Percentiles rank a stretch among this genome's conserved stretches.
These are phyloP conservation scores for Lobophora halterata DNA, from an alignment of 2,888 invertebrate species.

Conservation along the genomic window DNA sequence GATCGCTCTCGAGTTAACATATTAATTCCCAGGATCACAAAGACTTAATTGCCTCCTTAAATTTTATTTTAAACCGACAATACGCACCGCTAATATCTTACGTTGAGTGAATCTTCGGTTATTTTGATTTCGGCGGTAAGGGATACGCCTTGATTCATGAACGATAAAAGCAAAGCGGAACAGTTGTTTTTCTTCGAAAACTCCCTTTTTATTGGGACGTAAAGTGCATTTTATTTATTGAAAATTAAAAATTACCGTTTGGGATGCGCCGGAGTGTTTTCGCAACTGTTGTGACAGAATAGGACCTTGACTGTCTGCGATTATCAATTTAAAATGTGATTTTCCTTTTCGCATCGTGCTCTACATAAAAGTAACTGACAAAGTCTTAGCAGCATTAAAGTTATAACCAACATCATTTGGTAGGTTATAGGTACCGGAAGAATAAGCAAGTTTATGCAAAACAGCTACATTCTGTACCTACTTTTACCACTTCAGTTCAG, in stretches of 20 bases:
- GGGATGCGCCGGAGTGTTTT: conserved; percentile 21
- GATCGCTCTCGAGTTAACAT: conserved; percentile 52
- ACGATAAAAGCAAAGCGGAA: conserved; percentile 55
- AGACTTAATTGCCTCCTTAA: conserved; percentile 69
- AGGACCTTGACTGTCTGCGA: conserved; percentile 15
- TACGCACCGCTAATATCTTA: conserved; percentile 42
- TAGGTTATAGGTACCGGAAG: too few species aligned
- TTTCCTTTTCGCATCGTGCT: conserved; percentile 1
- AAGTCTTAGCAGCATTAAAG: background rate
- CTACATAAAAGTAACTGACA: background rate
- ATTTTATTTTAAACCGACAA: conserved; percentile 72
- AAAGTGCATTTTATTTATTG: conserved; percentile 66
- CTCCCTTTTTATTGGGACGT: conserved; percentile 60
- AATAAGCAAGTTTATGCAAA: too few species aligned
- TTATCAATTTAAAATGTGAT: conserved; percentile 15
- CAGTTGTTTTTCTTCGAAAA: conserved; percentile 53
- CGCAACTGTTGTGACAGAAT: conserved; percentile 18
- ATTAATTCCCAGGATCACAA: conserved; percentile 69
- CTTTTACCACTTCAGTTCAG: conserved; percentile 59
- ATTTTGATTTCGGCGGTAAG: conserved; percentile 51
- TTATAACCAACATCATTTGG: too few species aligned
- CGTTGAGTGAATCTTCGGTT: conserved; percentile 39
- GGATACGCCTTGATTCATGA: conserved; percentile 56
- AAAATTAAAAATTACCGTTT: conserved; percentile 50
- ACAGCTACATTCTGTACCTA: conserved; percentile 1